Evolutionary conservation across 2,113 vertebrate species (phyloP).

Genomic region (Ceratotherium simum): DNA sequence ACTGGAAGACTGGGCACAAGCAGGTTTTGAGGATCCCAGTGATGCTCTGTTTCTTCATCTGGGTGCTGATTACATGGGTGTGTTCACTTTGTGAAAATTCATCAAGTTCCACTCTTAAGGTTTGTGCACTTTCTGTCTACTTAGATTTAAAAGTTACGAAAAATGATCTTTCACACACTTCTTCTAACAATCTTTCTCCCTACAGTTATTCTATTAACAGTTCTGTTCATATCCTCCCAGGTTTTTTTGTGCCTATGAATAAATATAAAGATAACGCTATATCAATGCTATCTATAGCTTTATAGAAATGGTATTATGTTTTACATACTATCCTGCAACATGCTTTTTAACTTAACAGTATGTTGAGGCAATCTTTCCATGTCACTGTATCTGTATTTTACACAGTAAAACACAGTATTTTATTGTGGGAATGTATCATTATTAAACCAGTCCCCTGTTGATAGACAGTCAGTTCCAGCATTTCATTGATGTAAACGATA

Average conservation of each 20-base stretch:
- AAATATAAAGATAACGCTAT: background rate
- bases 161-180: background rate
- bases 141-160: background rate
- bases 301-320: slow-evolving; percentile 35
- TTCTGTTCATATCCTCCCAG: background rate
- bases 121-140: background rate
- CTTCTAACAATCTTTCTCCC: background rate
- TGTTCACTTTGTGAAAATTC: background rate
- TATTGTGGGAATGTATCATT: background rate
- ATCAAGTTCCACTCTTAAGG: background rate
- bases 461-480: background rate
- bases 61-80: background rate
- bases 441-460: background rate
- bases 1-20: background rate
- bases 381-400: background rate
- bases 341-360: slow-evolving; percentile 41
- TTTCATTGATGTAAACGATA: background rate
- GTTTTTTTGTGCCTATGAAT: background rate
- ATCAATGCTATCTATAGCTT: slow-evolving; percentile 50
- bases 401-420: background rate
- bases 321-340: slow-evolving; percentile 24
- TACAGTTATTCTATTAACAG: background rate
- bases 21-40: background rate
- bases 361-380: background rate
- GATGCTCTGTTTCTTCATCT: background rate